Base-by-base conservation (phyloP, 2,888 invertebrate species). In the Ornithoptera priamus region DNA sequence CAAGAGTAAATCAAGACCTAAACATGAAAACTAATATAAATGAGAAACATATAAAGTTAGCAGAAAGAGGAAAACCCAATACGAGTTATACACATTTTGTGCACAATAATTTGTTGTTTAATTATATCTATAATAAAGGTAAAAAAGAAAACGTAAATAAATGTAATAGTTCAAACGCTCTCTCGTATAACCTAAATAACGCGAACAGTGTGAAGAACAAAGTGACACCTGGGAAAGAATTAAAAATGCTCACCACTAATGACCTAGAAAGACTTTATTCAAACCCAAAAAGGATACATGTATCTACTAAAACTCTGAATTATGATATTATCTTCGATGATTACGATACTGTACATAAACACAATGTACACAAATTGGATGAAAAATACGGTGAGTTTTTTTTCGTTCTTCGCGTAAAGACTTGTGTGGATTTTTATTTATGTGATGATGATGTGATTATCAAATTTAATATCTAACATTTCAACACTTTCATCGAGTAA, bases 301-400 rank as follows among this genome's bases (percentile, higher is more conserved):
- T 77, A 42, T 69, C 73, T 60, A 75, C 71, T n/a, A 75, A 75
- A 56, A 74, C 73, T 60, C 73, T 71, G 39, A 75, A 74, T 68
- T 77, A 75, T 46, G 75, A 77, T 62, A 73, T 77, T 24, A 65
- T 75, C 46, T 75, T 74, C 60, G 66, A 76, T 69, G 68, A 62
- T 46, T 42, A 72, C 24, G 67, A 62, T 22, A 15, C 63, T 30
- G 30, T 62, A 58, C 30, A 66, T 8, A 62, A 57, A 53, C 10
- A 20, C 6, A 39, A 62, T 46, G 7, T 42, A 22, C 24, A 69
- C 58, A 67, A 65, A 20, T 57, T 70, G 58, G 46, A 61, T 20
- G 20, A 68, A 20, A 24, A 24, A 68, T 12, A 17, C 17, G 50
- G 50, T 50, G 17, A 50, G 50, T 50, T 10, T 15, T 50, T 15